Evolutionary conservation across 2,113 vertebrate species (phyloP), one percentile per base, ranked within the genome.

Genomic region (Corynorhinus townsendii): DNA sequence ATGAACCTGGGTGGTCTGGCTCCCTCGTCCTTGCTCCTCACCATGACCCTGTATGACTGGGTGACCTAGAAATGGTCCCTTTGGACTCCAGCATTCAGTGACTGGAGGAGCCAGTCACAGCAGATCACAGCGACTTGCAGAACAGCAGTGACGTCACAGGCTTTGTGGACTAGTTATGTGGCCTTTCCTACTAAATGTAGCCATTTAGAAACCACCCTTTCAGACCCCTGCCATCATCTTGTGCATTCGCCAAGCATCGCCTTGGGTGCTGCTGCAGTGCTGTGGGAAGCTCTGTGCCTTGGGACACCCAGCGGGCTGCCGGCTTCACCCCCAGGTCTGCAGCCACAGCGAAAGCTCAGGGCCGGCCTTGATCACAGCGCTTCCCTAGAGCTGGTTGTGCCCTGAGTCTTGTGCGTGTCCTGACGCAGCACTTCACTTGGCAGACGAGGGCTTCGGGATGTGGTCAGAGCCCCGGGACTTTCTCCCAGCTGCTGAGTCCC

Each of bases 391-490:
- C 64, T 4, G 3, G 16, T 47, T 52, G 49, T 43, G 59, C 33
- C 24, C n/a, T 11, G 9, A 0, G 2, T n/a, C 4, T 4, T 66
- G 38, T 14, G 26, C 0, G 0, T 26, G 49, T 54, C 68, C 91
- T 45, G 91, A 52, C 49, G 28, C 5, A 19, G 33, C 5, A 19
- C 81, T 40, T 49, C 22, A 22, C 0, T 4, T 38, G n/a, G 59
- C n/a, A 4, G 49, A 4, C 14, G 24, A 3, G 1, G 20, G 45
- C 35, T 26, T 35, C 0, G 0, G 30, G 16, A 11, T 68, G 20
- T 38, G 62, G 52, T 52, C 80, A 66, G 40, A 68, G 59, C 1
- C 2, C 9, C 59, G 35, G 19, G 1, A 30, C 52, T 28, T 40
- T 22, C 33, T 75, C 40, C 35, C 22, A 16, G 52, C 17, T 30